Evolutionary conservation across 2,888 invertebrate genomes (phyloP), one percentile per base, ranked within the genome.

Genomic region (Agriotes lineatus): DNA sequence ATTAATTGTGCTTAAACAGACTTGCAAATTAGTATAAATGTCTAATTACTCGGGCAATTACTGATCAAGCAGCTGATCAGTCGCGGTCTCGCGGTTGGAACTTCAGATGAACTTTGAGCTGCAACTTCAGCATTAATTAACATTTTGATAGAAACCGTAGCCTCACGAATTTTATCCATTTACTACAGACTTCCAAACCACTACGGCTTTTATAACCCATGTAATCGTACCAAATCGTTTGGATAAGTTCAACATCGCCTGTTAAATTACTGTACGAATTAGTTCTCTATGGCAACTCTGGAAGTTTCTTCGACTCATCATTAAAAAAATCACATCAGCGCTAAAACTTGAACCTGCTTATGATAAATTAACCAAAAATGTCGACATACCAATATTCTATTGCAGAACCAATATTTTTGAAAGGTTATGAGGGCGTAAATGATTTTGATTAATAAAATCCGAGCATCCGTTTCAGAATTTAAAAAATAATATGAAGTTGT

Each of bases 21-120:
- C 74, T 73, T 75, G 75, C 73, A 76, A 75, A 76, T 75, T 72
- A 71, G 74, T 71, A 73, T 71, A 76, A 76, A 75, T 74, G 74
- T 68, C 71, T 74, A 76, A 75, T 76, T 75, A 73, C 69, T 72
- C 69, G 67, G 69, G 74, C 73, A 73, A 75, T 76, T 75, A 74
- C 73, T 70, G 74, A 76, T 75, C 71, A 71, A 67, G 67, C 63
- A 73, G 72, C 73, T 66, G 72, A 72, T 74, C 71, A 60, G 71
- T 68, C 68, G 71, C 66, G 72, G 70, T 67, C 73, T 74, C 69
- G 70, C 66, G 58, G 44, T 42, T 42, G 39, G 59, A 68, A 67
- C 61, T 67, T 62, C 52, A 52, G 50, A 61, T 54, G 56, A 68
- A 68, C 67, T 63, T 68, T 52, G 63, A 68, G 62, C 56, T 67